Base-by-base conservation (phyloP, 1,140 invertebrate genomes). In the Drosophila azteca region DNA sequence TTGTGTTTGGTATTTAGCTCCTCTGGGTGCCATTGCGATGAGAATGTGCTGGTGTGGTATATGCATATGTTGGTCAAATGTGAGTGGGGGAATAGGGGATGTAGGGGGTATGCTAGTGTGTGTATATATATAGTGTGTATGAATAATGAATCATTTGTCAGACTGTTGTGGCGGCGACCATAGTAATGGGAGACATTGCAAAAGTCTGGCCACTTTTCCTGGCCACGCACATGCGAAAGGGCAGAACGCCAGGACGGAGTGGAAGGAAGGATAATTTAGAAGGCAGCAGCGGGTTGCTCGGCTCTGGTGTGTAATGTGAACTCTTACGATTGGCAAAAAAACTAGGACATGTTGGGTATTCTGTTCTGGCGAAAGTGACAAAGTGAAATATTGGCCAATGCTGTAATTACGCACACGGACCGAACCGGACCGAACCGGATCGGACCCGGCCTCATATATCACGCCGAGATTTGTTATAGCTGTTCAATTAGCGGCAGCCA, bases 91-190 rank as follows among this genome's bases (percentile, higher is more conserved):
- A 1, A 11, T 11, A 3, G 31, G 26, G 59, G 13, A 24, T 17
- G 17, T 20, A n/a, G n/a, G 31, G 31, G 69, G 39, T 46, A 49
- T 20, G 17, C 41, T 24, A 29, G 48, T 53, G 46, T 51, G 59
- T 49, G 13, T 39, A 17, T 66, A 35, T 57, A 35, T 65, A 52
- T 51, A 48, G 39, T 74, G 49, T 75, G 46, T 87, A 87, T 87
- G 82, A 88, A 87, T 87, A 87, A 87, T 87, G 78, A 82, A 87
- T 87, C 83, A 87, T 87, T 87, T 87, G 83, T 72, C 74, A 64
- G 79, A 57, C 63, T 71, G 59, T 78, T 82, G 57, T 72, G 41
- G 35, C 60, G 58, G 69, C 43, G 51, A 41, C 41, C 73, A 53
- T 51, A 44, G 80, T 70, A 81, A 78, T 68, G 65, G 57, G 59